Base-by-base conservation (phyloP, 2,797 vertebrate species). In the Sebastes vulpes region DNA sequence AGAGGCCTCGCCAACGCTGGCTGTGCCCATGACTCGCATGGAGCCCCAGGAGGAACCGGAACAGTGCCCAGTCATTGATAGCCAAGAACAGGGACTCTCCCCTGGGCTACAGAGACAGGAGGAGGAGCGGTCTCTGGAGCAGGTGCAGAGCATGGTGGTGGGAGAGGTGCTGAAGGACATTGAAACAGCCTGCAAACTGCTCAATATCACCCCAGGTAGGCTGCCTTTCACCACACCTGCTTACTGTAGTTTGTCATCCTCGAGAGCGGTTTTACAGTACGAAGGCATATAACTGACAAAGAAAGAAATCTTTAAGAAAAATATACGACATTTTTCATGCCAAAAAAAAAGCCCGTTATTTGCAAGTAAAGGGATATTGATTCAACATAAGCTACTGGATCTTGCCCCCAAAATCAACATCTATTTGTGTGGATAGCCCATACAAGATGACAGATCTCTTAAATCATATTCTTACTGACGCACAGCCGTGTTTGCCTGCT, bases 111-210 rank as follows among this genome's bases (percentile, higher is more conserved):
- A 97, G 73, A 96, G 96, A 8, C 97, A 97, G 6, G 95, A 97
- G 90, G 98, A 98, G 90, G 98, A 99, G 74, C 97, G 97, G 9
- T 99, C 98, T 0, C 93, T 99, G 94, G 99, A 99, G 93, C 98
- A 99, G 95, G 97, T 99, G 87, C 98, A 99, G 93, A 98, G 97
- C 92, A 97, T 99, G 97, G 99, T 99, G 87, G 97, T 99, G 79
- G 98, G 98, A 0, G 99, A 99, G 77, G 99, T 99, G 82, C 96
- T 99, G 73, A 99, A 99, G 95, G 99, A 99, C 94, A 98, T 99
- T 8, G 98, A 99, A 93, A 99, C 98, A 0, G 98, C 98, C 78
- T 99, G 98, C 93, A 99, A 99, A 89, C 96, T 99, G 72, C 97
- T 99, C 80, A 99, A 99, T 87, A 99, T 99, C 90, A 94, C 97